Conservation (phyloP, 2,888 invertebrate genomes). For the Drosophila lacicola region DNA sequence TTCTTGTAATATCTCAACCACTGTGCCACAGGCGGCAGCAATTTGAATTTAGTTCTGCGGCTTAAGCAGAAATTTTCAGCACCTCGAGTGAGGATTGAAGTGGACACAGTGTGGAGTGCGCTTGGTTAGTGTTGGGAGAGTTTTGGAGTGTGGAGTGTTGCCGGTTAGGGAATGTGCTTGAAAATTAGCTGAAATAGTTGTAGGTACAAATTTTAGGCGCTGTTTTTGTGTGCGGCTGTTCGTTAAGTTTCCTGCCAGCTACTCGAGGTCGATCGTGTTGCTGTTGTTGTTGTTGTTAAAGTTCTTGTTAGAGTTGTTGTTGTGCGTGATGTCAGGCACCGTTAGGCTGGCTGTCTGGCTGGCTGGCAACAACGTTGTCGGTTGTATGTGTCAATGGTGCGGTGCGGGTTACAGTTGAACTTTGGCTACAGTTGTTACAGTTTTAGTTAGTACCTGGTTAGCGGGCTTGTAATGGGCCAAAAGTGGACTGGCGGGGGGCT, state of each 20-base stretch:
- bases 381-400: conserved; percentile 76
- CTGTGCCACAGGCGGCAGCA: conserved; percentile 41
- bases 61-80: conserved; percentile 69
- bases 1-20: conserved; percentile 13
- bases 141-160: conserved; percentile 5
- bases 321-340: conserved; percentile 74
- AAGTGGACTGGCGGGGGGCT: background rate
- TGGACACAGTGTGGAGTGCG: conserved; percentile 21
- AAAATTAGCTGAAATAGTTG: conserved; percentile 81
- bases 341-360: conserved; percentile 53
- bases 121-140: conserved; percentile 24
- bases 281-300: conserved; percentile 20
- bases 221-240: conserved; percentile 34
- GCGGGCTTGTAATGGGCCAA: too few species aligned
- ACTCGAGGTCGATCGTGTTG: conserved; percentile 57
- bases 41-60: conserved; percentile 63
- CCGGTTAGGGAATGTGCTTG: conserved; percentile 69
- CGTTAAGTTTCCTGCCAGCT: conserved; percentile 11
- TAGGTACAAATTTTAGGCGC: conserved; percentile 78
- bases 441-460: conserved; percentile 7
- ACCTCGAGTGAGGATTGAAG: conserved; percentile 55
- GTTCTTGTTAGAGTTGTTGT: conserved; percentile 42
- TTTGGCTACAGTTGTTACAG: conserved; percentile 35
- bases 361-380: conserved; percentile 60
- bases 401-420: conserved; percentile 46